phyloP scores from a whole-genome alignment of 2,113 vertebrate species.

The Mandrillus leucophaeus region DNA sequence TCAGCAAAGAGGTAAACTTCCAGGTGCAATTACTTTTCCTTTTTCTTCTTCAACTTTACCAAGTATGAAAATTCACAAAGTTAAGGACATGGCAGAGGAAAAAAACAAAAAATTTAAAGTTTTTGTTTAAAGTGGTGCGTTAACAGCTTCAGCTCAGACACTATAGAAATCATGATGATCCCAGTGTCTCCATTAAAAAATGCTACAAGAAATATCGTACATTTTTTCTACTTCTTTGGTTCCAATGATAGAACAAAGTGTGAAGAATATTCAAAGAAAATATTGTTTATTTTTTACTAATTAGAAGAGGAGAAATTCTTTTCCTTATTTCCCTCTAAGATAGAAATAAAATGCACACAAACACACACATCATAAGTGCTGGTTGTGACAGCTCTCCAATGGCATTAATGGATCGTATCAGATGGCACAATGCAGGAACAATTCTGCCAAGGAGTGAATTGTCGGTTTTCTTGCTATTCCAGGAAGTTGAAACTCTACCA shows the following conservation, averaged over 20 bases:
- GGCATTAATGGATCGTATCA: background rate
- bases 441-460: background rate
- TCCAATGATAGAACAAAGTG: background rate
- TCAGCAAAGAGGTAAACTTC: background rate
- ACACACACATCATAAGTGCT: background rate
- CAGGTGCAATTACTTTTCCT: background rate
- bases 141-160: background rate
- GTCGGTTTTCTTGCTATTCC: background rate
- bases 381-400: background rate
- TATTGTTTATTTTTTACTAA: background rate
- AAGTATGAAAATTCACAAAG: background rate
- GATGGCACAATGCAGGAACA: background rate
- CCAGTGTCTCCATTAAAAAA: background rate
- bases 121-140: background rate
- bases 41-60: background rate
- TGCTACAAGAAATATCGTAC: background rate
- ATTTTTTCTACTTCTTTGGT: background rate
- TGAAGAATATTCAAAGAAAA: background rate
- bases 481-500: background rate
- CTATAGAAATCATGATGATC: rapidly evolving
- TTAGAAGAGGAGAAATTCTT: background rate
- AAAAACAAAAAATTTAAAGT: background rate
- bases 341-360: background rate
- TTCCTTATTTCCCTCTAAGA: slow-evolving; percentile 18
- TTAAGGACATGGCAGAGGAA: background rate